Percentiles rank a stretch among this genome's conserved stretches.
Conservation (phyloP, 2,113 vertebrate genomes). For the Oreochromis aureus region DNA sequence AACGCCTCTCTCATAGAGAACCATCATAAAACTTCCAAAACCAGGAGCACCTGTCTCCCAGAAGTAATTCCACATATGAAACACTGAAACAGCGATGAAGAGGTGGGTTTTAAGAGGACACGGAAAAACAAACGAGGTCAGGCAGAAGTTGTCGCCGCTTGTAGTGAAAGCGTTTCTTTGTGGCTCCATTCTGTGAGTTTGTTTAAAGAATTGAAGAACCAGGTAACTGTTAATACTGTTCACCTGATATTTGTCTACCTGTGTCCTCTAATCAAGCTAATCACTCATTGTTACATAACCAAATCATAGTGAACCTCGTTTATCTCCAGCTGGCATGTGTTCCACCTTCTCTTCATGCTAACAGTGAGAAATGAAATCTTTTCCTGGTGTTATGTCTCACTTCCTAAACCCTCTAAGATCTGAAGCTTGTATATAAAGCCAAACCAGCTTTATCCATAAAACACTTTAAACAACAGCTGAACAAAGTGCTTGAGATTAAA, state of each 20-base stretch:
- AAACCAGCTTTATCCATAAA: neutral
- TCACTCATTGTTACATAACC: neutral
- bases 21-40: neutral
- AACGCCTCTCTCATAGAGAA: neutral
- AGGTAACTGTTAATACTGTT: neutral
- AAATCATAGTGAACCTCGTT: no score
- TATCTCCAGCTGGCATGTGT: neutral
- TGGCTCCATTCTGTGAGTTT: neutral
- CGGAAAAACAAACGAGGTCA: neutral
- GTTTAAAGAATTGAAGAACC: neutral
- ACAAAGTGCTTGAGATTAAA: neutral
- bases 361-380: neutral
- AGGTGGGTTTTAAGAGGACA: neutral
- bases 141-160: rapidly evolving
- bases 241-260: neutral
- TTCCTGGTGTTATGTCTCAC: neutral
- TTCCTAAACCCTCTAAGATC: neutral
- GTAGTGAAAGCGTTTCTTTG: neutral
- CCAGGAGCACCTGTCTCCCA: neutral
- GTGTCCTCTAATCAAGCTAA: neutral
- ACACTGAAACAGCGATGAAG: neutral
- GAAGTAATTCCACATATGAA: neutral
- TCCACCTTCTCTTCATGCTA: neutral
- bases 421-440: neutral
- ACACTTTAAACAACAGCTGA: neutral